phyloP scores from a whole-genome alignment of 2,888 invertebrate species.

The Chouioia cunea region DNA sequence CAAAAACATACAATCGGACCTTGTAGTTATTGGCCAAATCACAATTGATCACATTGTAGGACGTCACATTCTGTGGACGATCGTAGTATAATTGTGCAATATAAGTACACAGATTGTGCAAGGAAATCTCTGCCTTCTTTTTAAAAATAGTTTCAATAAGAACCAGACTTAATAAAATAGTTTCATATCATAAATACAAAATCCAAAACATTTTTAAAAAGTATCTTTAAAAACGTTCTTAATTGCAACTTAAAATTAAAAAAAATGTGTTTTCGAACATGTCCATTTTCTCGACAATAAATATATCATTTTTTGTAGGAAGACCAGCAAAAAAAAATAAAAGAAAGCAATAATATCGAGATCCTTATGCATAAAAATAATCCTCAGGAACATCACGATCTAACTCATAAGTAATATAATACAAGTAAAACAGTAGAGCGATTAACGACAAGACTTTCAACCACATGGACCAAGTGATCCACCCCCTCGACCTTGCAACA shows the following conservation, averaged over 20 bases:
- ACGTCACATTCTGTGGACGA: not conserved
- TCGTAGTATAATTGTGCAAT: not conserved
- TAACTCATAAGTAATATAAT: not conserved
- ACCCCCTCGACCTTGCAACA: not conserved
- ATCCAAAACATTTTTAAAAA: too few species aligned
- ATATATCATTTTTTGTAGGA: too few species aligned
- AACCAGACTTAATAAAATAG: too few species aligned
- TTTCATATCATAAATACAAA: too few species aligned
- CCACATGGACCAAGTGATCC: constrained; percentile 9
- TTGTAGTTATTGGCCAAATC: constrained; percentile 9
- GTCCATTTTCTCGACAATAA: too few species aligned
- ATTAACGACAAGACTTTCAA: constrained; percentile 39
- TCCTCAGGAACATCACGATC: constrained; percentile 2
- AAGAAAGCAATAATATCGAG: too few species aligned
- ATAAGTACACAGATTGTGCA: constrained; percentile 13
- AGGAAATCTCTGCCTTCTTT: not conserved
- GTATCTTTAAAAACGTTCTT: too few species aligned
- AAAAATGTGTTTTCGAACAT: too few species aligned
- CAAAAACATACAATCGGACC: constrained; percentile 2
- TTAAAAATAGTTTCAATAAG: too few species aligned
- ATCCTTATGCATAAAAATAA: too few species aligned
- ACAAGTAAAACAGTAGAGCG: constrained; percentile 38
- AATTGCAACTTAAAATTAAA: too few species aligned
- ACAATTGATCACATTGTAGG: constrained; percentile 22
- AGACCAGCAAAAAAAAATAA: too few species aligned